Base-by-base conservation (phyloP, 2,888 invertebrate genomes). In the Macaria liturata region DNA sequence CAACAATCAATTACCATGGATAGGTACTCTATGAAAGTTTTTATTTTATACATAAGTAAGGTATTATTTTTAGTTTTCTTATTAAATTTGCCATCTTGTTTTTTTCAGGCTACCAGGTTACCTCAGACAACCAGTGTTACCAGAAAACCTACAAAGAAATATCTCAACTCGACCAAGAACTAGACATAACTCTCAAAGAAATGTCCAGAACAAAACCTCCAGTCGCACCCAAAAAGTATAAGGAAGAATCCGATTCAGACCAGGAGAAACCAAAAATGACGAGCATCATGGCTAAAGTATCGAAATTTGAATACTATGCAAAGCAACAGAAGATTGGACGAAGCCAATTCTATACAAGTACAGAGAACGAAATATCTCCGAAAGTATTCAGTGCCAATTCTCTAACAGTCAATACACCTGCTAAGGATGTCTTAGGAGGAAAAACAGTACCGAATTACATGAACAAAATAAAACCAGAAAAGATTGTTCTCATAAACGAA, bases 371-470 rank as follows among this genome's bases (percentile, higher is more conserved):
- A 67, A 91, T 91, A 32, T 91, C 95, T 0, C 97, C 97, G 0
- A 97, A 97, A 88, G 96, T 97, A 0, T 97, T 97, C 70, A 95
- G 95, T 31, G 93, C 96, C 0, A 96, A 96, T 74, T 94, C 95
- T 5, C 82, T 96, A 6, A 96, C 96, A 0, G 95, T 96, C 0
- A 97, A 95, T 68, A 96, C 96, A 4, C 96, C 97, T 0, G 96
- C 97, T 0, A 96, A 95, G 81, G 96, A 96, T 68, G 96, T 97
- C 0, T 82, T 97, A 39, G 96, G 96, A 0, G 93, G 94, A 6
- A 94, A 94, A 74, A 88, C 94, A 0, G 62, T 88, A 3, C 92
- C 92, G 30, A 94, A 93, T 67, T 94, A 94, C 70, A 93, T 94
- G 50, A 94, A 93, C 83, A 94, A 57, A 86, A 80, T 92, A 59